Conservation (phyloP, 2,797 vertebrate genomes). For the Epinephelus awoara region DNA sequence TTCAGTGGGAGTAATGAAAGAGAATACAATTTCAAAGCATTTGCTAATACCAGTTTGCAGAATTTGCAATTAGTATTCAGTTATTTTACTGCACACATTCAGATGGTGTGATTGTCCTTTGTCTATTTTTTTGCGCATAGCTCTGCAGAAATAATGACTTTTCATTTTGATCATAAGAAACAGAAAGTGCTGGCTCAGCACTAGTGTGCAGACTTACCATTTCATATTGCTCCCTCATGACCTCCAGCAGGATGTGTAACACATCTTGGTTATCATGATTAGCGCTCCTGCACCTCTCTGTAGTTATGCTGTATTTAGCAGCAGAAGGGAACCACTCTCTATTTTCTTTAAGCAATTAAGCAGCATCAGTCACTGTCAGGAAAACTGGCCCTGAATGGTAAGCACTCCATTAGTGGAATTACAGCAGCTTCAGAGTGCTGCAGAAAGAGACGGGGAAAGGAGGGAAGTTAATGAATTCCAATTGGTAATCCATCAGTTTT, state of each 20-base stretch:
- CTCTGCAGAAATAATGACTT: constrained; percentile 44
- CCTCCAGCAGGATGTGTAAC: constrained; percentile 21
- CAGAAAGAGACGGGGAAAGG: constrained; percentile 40
- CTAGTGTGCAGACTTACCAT: constrained; percentile 18
- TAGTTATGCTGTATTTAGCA: constrained; percentile 53
- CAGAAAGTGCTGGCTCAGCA: constrained; percentile 48
- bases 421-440: constrained; percentile 65
- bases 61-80: constrained; percentile 6
- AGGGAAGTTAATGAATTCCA: constrained; percentile 63
- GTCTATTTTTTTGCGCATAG: neutral
- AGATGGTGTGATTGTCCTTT: neutral
- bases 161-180: constrained; percentile 29
- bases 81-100: constrained; percentile 13
- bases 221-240: constrained; percentile 38
- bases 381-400: constrained; percentile 66
- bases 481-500: constrained; percentile 58
- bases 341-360: constrained; percentile 64
- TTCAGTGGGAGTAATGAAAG: too few relatives aligned
- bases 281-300: constrained; percentile 13
- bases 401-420: constrained; percentile 82
- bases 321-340: constrained; percentile 37
- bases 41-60: neutral
- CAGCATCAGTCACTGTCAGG: constrained; percentile 73
- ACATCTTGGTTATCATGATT: constrained; percentile 29
- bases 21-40: too few relatives aligned